Conservation (phyloP, 2,888 invertebrate genomes). For the Metopia argyrocephala region DNA sequence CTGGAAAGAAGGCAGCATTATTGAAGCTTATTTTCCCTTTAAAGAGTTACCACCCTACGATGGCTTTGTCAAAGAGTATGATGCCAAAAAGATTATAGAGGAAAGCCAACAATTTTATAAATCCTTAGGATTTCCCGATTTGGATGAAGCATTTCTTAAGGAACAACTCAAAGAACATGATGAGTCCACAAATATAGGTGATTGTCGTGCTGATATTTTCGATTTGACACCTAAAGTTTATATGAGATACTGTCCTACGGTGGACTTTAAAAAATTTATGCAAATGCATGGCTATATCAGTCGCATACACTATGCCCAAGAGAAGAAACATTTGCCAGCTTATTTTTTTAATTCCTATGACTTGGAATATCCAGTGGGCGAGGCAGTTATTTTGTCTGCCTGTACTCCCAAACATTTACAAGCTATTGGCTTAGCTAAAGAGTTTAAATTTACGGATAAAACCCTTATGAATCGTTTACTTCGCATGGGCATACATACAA, state of each 20-base stretch:
- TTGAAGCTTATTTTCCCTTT: constrained; percentile 73
- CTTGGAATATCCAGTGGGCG: constrained; percentile 75
- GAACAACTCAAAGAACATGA: constrained; percentile 73
- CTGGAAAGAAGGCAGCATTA: constrained; percentile 74
- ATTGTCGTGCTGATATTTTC: constrained; percentile 75
- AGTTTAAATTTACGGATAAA: constrained; percentile 71
- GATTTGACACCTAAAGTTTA: constrained; percentile 74
- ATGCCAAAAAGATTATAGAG: constrained; percentile 71
- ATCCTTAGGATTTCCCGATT: constrained; percentile 72
- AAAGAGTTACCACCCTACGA: constrained; percentile 74
- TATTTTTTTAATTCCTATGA: constrained; percentile 76
- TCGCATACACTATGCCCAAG: constrained; percentile 73
- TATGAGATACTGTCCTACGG: constrained; percentile 76
- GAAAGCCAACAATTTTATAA: constrained; percentile 75
- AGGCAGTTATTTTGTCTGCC: constrained; percentile 75
- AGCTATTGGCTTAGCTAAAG: constrained; percentile 70
- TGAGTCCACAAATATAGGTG: constrained; percentile 70
- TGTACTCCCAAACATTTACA: constrained; percentile 74
- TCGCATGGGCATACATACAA: constrained; percentile 82
- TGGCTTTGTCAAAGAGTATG: constrained; percentile 70
- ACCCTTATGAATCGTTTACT: constrained; percentile 73
- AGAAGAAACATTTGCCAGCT: constrained; percentile 73
- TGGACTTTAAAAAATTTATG: constrained; percentile 75
- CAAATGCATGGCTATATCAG: constrained; percentile 76
- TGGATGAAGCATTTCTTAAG: constrained; percentile 70